Base-by-base conservation (phyloP, 2,113 vertebrate genomes). In the Syrmaticus mikado region DNA sequence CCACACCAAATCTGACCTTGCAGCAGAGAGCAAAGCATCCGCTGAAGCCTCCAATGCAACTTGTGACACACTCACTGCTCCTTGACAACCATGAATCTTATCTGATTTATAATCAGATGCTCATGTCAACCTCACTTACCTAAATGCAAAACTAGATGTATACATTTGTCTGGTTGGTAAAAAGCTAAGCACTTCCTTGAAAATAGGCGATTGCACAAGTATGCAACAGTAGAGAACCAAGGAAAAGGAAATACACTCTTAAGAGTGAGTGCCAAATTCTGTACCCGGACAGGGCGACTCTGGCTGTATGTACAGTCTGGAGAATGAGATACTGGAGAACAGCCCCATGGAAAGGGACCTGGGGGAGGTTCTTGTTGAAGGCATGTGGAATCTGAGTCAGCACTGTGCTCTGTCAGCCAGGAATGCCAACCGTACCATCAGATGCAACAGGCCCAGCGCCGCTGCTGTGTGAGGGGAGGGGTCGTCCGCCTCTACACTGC, bases 1-100 rank as follows among this genome's bases (percentile, higher is more conserved):
- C 18, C 68, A 52, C 27, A n/a, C 7, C 64, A 82, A 36, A 0
- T 0, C 11, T 8, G 1, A 28, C 18, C 1, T 0, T 27, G 2
- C 58, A 8, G 52, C 6, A 6, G 41, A 45, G 48, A 5, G 1
- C 0, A 3, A 70, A 81, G 34, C 45, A 46, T 4, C 16, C 2
- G 4, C 55, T 0, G 1, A 36, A 43, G 67, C 5, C 34, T 58
- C 52, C 72, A 19, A 20, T 0, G 4, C 1, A 25, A 18, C 8
- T 24, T 32, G 53, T 27, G 28, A 41, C 46, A 57, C 36, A 52
- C 45, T 1, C 0, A 2, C 13, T 74, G 57, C 16, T 74, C 55
- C 17, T 3, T 13, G 34, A 66, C 6, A 53, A 15, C 24, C 10
- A 12, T 1, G 0, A 16, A 6, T 38, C 25, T 45, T 32, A 36